Conservation (phyloP, 2,888 invertebrate genomes). For the Fissipunctia ypsillon region DNA sequence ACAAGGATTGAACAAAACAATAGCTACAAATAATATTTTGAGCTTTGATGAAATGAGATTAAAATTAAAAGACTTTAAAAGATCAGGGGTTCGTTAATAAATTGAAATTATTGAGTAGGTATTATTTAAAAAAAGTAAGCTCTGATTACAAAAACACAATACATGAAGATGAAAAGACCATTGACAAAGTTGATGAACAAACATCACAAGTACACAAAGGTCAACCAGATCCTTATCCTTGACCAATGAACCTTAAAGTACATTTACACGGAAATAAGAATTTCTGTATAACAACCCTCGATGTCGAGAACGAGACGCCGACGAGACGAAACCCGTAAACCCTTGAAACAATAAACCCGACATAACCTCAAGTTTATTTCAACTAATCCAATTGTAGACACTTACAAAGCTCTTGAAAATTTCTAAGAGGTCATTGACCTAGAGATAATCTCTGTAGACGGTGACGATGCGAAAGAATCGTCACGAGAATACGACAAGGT, state of each 20-base stretch:
- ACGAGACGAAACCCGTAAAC: constrained; percentile 49
- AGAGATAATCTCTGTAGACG: constrained; percentile 4
- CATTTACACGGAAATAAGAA: constrained; percentile 36
- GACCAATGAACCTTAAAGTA: constrained; percentile 47
- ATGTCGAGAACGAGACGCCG: constrained; percentile 38
- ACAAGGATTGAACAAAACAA: not conserved
- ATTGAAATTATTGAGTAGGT: too few species aligned
- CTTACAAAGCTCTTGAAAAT: constrained; percentile 23
- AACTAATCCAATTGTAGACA: constrained; percentile 52
- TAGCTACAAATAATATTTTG: not conserved
- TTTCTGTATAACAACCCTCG: constrained; percentile 31
- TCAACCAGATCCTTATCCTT: constrained; percentile 32
- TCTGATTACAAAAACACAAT: not conserved
- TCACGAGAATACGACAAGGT: too few species aligned
- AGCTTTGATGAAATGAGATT: not conserved
- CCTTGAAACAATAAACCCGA: constrained; percentile 53
- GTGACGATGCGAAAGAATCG: not conserved
- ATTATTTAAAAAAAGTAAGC: not conserved
- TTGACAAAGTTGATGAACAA: constrained; percentile 10
- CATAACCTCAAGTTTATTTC: constrained; percentile 54
- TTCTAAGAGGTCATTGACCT: constrained; percentile 25
- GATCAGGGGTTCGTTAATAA: not conserved
- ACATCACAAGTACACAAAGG: constrained; percentile 1
- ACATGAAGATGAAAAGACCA: not conserved
- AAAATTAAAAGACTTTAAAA: not conserved